Base-by-base conservation (phyloP, 2,888 invertebrate species). In the Scotopteryx bipunctaria region DNA sequence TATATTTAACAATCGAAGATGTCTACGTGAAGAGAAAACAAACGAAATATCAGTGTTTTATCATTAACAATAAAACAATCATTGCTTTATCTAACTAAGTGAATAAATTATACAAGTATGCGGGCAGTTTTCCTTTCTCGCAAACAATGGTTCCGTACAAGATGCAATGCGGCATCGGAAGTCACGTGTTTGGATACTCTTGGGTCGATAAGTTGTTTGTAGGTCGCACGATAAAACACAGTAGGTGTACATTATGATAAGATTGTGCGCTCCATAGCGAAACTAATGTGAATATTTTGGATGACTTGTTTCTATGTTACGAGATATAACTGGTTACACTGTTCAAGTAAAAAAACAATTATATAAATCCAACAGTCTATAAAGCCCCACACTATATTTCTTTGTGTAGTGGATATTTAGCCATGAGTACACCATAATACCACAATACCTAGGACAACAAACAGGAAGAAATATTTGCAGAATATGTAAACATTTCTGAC, bases 121-220 rank as follows among this genome's bases (percentile, higher is more conserved):
- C 9, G 9, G 9, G 25, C 25, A 25, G 25, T 9, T 27, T 4
- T 5, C 6, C 36, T 21, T 36, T 36, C 13, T 3, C 5, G 4
- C 29, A 41, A 44, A 35, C 16, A 17, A 31, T 31, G 2, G 35
- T 27, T 25, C 16, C 19, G 36, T 8, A 11, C 17, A 49, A 57
- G 55, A 57, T 60, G 62, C 59, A 59, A 44, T 47, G 50, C 48
- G 32, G 41, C 43, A 36, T 48, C 48, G 32, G 41, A 41, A 36
- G 36, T 54, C 32, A 49, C 57, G 52, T 37, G 50, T 53, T 44
- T 54, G 47, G 31, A 36, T 23, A n/a, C n/a, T n/a, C n/a, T n/a
- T 27, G 52, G 59, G 54, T 58, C 62, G 62, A 62, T 59, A 55
- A 38, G 25, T 38, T 35, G 41, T 49, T 57, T 62, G 57, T 58